phyloP scores from a whole-genome alignment of 30 jellyfish, hydroid and myxozoan species.

The Aurelia aurita region DNA sequence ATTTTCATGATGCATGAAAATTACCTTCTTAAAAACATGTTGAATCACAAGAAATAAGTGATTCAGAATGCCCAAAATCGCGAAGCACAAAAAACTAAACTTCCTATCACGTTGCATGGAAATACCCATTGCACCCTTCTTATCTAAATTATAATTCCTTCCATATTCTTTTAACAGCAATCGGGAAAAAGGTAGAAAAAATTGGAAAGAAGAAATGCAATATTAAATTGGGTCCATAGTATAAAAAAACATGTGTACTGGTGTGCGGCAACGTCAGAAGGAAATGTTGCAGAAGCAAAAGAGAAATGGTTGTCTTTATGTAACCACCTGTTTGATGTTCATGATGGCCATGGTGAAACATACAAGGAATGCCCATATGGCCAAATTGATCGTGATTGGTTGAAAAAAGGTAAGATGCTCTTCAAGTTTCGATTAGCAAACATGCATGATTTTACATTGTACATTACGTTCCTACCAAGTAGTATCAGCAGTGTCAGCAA shows the following conservation, averaged over 20 bases:
- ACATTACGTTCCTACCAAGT: not conserved
- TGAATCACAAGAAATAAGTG: too few relatives aligned
- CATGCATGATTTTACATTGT: not conserved
- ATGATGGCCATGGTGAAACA: slow-evolving; percentile 16
- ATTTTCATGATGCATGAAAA: too few relatives aligned
- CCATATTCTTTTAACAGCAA: not conserved
- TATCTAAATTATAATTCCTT: not conserved
- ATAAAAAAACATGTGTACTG: slow-evolving; percentile 11
- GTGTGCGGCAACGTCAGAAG: slow-evolving; percentile 26
- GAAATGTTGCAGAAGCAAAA: not conserved
- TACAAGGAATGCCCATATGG: slow-evolving; percentile 24
- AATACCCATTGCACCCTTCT: not conserved
- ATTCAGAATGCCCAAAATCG: too few relatives aligned
- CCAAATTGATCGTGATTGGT: slow-evolving; percentile 11
- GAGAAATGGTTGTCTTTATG: slow-evolving; percentile 6
- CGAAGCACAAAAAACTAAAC: not conserved
- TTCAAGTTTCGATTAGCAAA: not conserved
- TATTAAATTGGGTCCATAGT: slow-evolving; percentile 15
- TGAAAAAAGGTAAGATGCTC: not conserved
- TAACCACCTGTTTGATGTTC: slow-evolving; percentile 2
- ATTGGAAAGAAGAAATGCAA: slow-evolving; percentile 14
- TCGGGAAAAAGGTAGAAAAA: slow-evolving; percentile 20
- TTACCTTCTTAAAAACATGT: too few relatives aligned
- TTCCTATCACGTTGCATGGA: not conserved
- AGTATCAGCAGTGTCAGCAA: not conserved